Conservation (phyloP, 2,797 vertebrate species). For the Lutra lutra region DNA sequence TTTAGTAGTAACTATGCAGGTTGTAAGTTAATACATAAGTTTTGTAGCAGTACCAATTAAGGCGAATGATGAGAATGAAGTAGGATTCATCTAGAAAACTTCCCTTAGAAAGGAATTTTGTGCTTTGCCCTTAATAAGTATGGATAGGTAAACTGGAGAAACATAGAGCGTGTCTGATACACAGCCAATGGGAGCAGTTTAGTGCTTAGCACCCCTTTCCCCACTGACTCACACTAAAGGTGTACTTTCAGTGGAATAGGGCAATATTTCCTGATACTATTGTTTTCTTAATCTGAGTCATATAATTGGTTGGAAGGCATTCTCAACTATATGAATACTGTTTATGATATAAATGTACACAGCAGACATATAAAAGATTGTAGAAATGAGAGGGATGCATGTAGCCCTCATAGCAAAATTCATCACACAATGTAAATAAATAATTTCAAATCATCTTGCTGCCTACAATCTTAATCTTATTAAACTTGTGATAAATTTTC, state of each 20-base stretch:
- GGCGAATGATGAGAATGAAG: not conserved
- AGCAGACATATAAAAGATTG: not conserved
- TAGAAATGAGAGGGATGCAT: not conserved
- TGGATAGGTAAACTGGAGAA: not conserved
- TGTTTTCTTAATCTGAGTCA: not conserved
- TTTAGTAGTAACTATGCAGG: not conserved
- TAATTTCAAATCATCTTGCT: constrained; percentile 57
- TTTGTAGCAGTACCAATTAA: not conserved
- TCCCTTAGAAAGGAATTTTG: not conserved
- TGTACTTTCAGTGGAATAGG: not conserved
- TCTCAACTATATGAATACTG: not conserved
- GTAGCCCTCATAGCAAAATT: not conserved
- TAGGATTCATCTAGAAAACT: not conserved
- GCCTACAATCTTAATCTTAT: constrained; percentile 3
- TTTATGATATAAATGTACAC: constrained; percentile 35
- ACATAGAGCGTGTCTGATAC: not conserved
- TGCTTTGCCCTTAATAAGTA: not conserved
- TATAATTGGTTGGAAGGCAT: not conserved
- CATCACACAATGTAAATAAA: constrained; percentile 60
- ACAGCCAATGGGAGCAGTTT: not conserved
- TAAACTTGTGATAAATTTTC: not conserved
- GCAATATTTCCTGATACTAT: not conserved
- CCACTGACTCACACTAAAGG: not conserved
- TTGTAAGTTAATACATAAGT: not conserved
- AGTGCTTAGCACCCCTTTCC: not conserved